phyloP scores from a whole-genome alignment of 1,140 invertebrate genomes.

The Gonioctena quinquepunctata region DNA sequence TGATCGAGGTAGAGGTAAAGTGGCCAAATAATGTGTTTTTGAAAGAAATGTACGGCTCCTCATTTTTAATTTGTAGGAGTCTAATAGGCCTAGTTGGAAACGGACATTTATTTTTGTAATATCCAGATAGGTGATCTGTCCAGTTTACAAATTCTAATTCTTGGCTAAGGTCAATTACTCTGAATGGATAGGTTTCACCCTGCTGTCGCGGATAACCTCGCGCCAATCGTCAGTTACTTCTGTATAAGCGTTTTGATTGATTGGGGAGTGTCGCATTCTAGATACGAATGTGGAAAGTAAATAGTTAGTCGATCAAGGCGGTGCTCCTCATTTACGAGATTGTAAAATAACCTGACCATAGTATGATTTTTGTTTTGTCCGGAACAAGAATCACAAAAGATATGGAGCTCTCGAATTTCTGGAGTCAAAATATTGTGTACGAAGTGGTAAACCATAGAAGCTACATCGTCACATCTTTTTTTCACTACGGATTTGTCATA shows the following conservation, averaged over 20 bases:
- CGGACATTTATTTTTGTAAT: no score
- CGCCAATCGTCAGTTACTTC: neutral
- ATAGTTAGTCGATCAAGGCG: neutral
- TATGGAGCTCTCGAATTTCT: constrained; percentile 14
- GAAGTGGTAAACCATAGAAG: neutral
- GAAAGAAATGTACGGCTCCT: no score
- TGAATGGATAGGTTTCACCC: constrained; percentile 10
- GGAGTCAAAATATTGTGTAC: neutral
- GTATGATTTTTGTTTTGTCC: neutral
- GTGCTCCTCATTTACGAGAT: neutral
- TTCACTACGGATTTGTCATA: constrained; percentile 17
- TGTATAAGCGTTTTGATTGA: neutral
- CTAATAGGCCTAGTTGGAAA: no score
- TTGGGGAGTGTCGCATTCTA: neutral
- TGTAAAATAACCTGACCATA: neutral
- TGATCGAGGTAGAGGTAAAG: no score
- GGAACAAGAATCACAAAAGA: neutral
- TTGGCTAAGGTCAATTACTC: no score
- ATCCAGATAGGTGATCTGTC: no score
- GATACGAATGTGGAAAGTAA: neutral
- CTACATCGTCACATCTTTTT: constrained; percentile 24
- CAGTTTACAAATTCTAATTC: no score
- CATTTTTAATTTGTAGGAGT: no score
- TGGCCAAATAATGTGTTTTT: no score
- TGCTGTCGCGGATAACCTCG: neutral